These are phyloP conservation scores for Silurus meridionalis DNA, from an alignment of 2,113 vertebrate genomes.

Conservation along the genomic window DNA sequence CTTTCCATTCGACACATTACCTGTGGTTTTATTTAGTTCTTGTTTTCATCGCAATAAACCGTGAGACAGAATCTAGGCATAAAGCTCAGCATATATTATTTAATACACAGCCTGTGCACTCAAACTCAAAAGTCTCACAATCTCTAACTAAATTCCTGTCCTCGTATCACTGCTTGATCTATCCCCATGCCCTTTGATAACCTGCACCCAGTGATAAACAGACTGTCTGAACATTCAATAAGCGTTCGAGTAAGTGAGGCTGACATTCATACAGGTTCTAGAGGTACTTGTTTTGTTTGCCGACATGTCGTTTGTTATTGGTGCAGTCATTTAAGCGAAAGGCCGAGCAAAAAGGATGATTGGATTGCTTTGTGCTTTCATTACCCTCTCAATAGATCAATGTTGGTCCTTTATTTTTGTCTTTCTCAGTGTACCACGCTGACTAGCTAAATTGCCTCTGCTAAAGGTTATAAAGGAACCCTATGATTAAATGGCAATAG, in stretches of 20 bases:
- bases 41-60: background rate
- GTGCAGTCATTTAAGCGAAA: conserved; percentile 45
- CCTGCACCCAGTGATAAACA: conserved; percentile 39
- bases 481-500: conserved; percentile 29
- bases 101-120: background rate
- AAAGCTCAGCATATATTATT: background rate
- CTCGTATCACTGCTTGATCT: conserved; percentile 32
- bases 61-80: background rate
- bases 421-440: conserved; percentile 19
- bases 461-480: conserved; percentile 44
- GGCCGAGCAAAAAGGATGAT: conserved; percentile 43
- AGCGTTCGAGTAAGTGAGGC: conserved; percentile 27
- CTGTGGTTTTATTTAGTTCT: background rate
- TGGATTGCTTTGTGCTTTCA: conserved; percentile 52
- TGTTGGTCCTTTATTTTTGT: conserved; percentile 21
- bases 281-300: conserved; percentile 49
- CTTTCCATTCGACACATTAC: background rate
- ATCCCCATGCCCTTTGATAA: conserved; percentile 42
- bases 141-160: conserved; percentile 14
- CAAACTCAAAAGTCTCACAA: background rate
- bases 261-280: conserved; percentile 42
- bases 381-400: conserved; percentile 37
- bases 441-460: conserved; percentile 33
- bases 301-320: conserved; percentile 51
- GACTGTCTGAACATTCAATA: conserved; percentile 29